Evolutionary conservation across 1,140 invertebrate species (phyloP).

Genomic region (Anagrus nilaparvatae): DNA sequence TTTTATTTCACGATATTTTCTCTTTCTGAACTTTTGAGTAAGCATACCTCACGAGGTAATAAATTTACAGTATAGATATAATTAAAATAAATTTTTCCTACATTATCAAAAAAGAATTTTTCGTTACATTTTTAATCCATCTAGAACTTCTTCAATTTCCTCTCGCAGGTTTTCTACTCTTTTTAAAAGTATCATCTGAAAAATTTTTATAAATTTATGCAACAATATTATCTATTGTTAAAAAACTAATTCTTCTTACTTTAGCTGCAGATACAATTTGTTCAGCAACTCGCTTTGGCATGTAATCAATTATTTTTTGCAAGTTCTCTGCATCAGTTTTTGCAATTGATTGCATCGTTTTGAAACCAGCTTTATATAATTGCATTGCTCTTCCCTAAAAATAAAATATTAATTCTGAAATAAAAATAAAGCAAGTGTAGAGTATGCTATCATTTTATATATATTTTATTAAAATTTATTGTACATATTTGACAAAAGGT

Average conservation of each 20-base stretch:
- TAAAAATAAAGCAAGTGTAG: conserved; percentile 12
- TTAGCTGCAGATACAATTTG: conserved; percentile 79
- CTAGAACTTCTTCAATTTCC: conserved; percentile 62
- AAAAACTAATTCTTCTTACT: conserved; percentile 39
- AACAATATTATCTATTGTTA: too few species aligned
- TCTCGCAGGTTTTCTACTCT: conserved; percentile 70
- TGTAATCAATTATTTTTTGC: conserved; percentile 54
- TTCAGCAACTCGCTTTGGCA: conserved; percentile 55
- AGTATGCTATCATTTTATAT: conserved; percentile 12
- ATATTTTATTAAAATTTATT: conserved; percentile 10
- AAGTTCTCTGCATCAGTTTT: conserved; percentile 55
- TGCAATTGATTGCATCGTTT: conserved; percentile 64
- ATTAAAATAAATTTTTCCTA: too few species aligned
- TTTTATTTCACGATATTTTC: too few species aligned
- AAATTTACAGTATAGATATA: too few species aligned
- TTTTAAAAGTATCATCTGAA: conserved; percentile 65
- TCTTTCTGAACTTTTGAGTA: too few species aligned
- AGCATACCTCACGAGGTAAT: too few species aligned
- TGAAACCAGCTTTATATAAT: conserved; percentile 71
- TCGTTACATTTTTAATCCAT: conserved; percentile 40
- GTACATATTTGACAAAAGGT: conserved; percentile 71
- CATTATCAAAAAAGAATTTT: too few species aligned
- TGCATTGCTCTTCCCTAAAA: conserved; percentile 66
- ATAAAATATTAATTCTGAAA: conserved; percentile 15
- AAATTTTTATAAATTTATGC: too few species aligned